Evolutionary conservation across 2,113 vertebrate species (phyloP).

Genomic region (Python bivittatus): DNA sequence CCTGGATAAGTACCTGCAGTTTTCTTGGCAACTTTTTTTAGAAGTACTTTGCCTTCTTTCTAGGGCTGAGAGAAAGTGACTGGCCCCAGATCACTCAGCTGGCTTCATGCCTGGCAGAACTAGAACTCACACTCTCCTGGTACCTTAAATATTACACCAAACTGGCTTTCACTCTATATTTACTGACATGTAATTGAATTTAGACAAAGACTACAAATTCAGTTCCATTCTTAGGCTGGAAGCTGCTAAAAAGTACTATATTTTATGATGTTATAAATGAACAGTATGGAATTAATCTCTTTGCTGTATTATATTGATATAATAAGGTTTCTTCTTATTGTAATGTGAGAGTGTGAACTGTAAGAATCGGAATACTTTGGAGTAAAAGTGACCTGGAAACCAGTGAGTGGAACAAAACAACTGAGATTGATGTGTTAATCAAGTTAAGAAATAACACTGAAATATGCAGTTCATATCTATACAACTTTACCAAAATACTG

Average conservation of each 20-base stretch:
- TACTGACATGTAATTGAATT: neutral
- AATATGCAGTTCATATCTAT: constrained; percentile 14
- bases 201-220: neutral
- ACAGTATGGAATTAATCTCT: neutral
- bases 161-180: neutral
- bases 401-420: neutral
- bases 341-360: neutral
- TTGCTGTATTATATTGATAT: neutral
- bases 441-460: neutral
- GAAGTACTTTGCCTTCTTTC: neutral
- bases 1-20: too few species aligned
- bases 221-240: neutral
- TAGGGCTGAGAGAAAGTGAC: neutral
- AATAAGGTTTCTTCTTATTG: neutral
- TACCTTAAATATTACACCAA: neutral
- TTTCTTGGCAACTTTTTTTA: neutral
- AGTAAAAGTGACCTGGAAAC: neutral
- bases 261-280: neutral
- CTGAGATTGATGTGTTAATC: neutral
- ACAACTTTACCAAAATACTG: neutral
- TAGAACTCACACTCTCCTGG: neutral
- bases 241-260: neutral
- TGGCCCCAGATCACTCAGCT: neutral
- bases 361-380: neutral
- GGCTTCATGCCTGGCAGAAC: neutral